A percentile compares a stretch with the other conserved stretches of the same genome.
phyloP scores from a whole-genome alignment of 2,797 vertebrate species.

The Synanceia verrucosa region DNA sequence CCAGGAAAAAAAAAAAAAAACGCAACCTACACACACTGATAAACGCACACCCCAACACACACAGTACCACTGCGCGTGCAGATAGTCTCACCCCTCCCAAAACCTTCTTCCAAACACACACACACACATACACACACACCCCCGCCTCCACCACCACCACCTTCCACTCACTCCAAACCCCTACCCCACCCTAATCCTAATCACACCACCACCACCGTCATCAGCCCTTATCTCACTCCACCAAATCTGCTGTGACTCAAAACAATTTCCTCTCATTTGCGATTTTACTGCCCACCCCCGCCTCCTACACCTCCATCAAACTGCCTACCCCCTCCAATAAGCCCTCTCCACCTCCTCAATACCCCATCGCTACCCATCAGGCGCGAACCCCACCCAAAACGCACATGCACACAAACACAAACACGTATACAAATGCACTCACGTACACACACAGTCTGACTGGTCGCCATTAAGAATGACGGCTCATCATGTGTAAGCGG shows the following conservation, averaged over 20 bases:
- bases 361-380: conserved; percentile 55
- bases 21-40: conserved; percentile 50
- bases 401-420: conserved; percentile 50
- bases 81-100: conserved; percentile 56
- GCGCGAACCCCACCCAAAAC: conserved; percentile 63
- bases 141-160: conserved; percentile 41
- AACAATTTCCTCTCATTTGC: conserved; percentile 84
- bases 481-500: conserved; percentile 62
- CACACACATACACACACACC: conserved; percentile 19
- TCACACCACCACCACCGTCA: conserved; percentile 80
- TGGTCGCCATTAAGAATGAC: conserved; percentile 71
- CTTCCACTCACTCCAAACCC: conserved; percentile 54
- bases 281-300: conserved; percentile 70
- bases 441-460: conserved; percentile 66
- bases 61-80: conserved; percentile 40
- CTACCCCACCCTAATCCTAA: conserved; percentile 74
- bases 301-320: conserved; percentile 59
- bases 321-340: conserved; percentile 61
- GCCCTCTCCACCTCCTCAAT: conserved; percentile 66
- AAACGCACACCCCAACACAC: conserved; percentile 28
- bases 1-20: conserved; percentile 39
- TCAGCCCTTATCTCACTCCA: conserved; percentile 84
- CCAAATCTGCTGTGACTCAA: conserved; percentile 84
- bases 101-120: conserved; percentile 42
- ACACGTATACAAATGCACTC: conserved; percentile 58